A percentile compares a stretch with the other conserved stretches of the same genome.
phyloP scores from a whole-genome alignment of 2,888 invertebrate genomes.

The Leucophenga maculata region DNA sequence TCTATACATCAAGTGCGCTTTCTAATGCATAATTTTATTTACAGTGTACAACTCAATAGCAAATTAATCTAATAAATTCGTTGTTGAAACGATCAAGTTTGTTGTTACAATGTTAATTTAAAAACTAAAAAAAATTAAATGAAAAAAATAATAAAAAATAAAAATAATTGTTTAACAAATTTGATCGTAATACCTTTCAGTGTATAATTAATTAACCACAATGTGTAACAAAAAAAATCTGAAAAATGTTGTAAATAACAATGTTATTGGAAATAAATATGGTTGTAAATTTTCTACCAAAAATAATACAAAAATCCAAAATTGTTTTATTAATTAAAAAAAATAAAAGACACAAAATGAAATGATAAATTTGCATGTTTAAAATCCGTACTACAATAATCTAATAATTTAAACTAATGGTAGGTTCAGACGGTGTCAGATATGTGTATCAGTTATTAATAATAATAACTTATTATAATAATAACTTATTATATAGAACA shows the following conservation, averaged over 20 bases:
- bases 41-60: not conserved
- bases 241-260: slow-evolving; percentile 52
- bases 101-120: not conserved
- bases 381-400: slow-evolving; percentile 20
- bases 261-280: slow-evolving; percentile 53
- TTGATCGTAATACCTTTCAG: slow-evolving; percentile 6
- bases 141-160: slow-evolving; percentile 52
- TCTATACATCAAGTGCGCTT: slow-evolving; percentile 48
- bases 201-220: slow-evolving; percentile 45
- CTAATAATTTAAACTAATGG: slow-evolving; percentile 14
- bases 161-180: slow-evolving; percentile 29
- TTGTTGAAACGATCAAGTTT: slow-evolving; percentile 29
- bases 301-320: slow-evolving; percentile 50
- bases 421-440: too few species aligned
- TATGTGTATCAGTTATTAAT: too few species aligned
- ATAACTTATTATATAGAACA: too few species aligned
- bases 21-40: slow-evolving; percentile 47
- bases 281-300: slow-evolving; percentile 33
- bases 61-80: not conserved
- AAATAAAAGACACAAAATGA: slow-evolving; percentile 28
- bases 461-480: too few species aligned
- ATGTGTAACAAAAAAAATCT: not conserved
- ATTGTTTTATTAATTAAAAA: slow-evolving; percentile 40
- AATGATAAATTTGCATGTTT: slow-evolving; percentile 27
- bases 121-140: slow-evolving; percentile 30